Conservation (phyloP, 2,797 vertebrate genomes). For the Remorina albescens region DNA sequence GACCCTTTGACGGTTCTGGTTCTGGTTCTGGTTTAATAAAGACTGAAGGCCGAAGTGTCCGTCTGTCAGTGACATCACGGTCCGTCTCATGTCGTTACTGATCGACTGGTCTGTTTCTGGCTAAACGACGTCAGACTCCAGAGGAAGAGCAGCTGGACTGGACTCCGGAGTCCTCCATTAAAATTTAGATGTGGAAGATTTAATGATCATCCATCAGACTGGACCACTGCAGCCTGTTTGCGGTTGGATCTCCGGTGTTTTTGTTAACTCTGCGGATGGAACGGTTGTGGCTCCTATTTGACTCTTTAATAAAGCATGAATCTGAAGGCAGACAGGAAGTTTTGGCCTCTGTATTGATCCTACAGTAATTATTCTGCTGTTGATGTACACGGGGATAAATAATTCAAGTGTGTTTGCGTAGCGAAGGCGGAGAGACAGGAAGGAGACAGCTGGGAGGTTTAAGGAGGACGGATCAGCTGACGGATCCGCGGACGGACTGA, state of each 20-base stretch:
- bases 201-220: too few relatives aligned
- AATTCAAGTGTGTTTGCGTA: conserved; percentile 43
- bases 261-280: too few relatives aligned
- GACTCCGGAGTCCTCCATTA: background rate
- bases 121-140: conserved; percentile 15
- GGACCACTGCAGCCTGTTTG: too few relatives aligned
- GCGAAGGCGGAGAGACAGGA: conserved; percentile 24
- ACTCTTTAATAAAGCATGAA: background rate
- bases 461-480: conserved; percentile 6
- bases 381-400: conserved; percentile 50
- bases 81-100: conserved; percentile 57
- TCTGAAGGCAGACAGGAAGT: background rate
- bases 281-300: too few relatives aligned
- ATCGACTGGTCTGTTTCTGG: conserved; percentile 39
- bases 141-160: background rate
- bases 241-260: background rate
- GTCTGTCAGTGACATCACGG: conserved; percentile 46
- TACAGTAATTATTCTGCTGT: conserved; percentile 5
- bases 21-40: too few relatives aligned
- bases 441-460: conserved; percentile 16
- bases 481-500: conserved; percentile 7
- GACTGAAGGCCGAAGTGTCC: conserved; percentile 31
- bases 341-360: conserved; percentile 19
- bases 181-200: background rate
- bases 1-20: too few relatives aligned